Conservation (phyloP, 2,888 invertebrate species). For the Maniola hyperantus region DNA sequence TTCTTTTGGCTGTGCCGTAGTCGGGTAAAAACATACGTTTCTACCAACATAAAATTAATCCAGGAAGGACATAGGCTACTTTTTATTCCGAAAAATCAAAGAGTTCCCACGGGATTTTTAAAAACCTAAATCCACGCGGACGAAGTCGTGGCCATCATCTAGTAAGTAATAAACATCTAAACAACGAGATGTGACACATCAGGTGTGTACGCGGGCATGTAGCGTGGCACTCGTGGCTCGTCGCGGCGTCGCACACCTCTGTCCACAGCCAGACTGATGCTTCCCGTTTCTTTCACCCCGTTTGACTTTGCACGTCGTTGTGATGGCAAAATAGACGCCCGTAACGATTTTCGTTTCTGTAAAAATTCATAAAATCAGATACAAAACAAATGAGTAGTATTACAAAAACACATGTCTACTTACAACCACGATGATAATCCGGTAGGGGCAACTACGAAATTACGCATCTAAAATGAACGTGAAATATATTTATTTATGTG, state of each 20-base stretch:
- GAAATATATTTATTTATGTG: constrained; percentile 64
- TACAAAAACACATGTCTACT: constrained; percentile 57
- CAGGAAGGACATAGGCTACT: too few species aligned
- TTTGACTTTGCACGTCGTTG: constrained; percentile 91
- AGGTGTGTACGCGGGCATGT: constrained; percentile 89
- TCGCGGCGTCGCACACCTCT: constrained; percentile 85
- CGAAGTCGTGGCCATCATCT: too few species aligned
- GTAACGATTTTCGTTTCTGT: constrained; percentile 94
- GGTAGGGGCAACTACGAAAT: constrained; percentile 46
- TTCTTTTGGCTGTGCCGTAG: too few species aligned
- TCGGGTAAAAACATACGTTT: too few species aligned
- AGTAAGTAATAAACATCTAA: constrained; percentile 53
- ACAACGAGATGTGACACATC: constrained; percentile 92
- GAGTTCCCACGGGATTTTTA: too few species aligned
- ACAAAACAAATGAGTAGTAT: constrained; percentile 21
- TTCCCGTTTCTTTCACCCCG: constrained; percentile 90
- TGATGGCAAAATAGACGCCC: constrained; percentile 89
- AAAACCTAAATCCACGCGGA: too few species aligned
- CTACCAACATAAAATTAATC: too few species aligned
- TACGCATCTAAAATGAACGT: constrained; percentile 64
- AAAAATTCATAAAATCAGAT: constrained; percentile 50
- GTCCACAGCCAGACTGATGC: constrained; percentile 91
- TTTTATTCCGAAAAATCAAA: too few species aligned
- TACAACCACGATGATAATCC: constrained; percentile 58
- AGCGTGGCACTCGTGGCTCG: constrained; percentile 86